phyloP scores from a whole-genome alignment of 2,797 vertebrate species.

The Adelosebastes latens region DNA sequence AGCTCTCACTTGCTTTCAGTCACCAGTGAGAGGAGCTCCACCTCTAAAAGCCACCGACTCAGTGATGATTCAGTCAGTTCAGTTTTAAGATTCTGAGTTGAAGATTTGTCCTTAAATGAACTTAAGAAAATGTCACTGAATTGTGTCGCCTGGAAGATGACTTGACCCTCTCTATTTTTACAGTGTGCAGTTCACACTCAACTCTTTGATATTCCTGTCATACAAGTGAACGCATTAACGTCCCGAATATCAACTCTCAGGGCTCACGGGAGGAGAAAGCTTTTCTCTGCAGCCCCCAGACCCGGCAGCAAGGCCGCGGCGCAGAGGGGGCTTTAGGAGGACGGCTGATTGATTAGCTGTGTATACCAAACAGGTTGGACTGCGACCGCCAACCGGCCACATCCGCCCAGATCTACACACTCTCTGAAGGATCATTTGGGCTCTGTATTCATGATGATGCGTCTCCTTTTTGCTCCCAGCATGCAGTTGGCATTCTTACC shows the following conservation, averaged over 20 bases:
- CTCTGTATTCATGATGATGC: conserved; percentile 51
- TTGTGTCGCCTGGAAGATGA: not conserved
- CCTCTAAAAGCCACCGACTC: not conserved
- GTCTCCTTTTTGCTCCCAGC: conserved; percentile 44
- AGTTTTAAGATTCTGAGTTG: not conserved
- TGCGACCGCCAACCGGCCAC: conserved; percentile 11
- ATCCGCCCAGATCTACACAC: conserved; percentile 12
- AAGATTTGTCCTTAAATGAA: not conserved
- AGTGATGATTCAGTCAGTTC: not conserved
- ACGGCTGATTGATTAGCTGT: conserved; percentile 50
- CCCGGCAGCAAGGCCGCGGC: conserved; percentile 19
- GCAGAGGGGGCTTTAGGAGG: conserved; percentile 1
- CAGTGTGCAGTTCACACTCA: conserved; percentile 23
- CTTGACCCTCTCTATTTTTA: not conserved
- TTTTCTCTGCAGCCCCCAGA: conserved; percentile 42
- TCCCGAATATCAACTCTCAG: conserved; percentile 43
- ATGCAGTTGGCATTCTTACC: conserved; percentile 51
- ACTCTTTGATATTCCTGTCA: conserved; percentile 66
- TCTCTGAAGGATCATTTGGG: conserved; percentile 29
- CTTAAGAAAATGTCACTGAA: not conserved
- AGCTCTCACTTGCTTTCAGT: not conserved
- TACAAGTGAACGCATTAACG: conserved; percentile 42
- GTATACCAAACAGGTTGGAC: conserved; percentile 29
- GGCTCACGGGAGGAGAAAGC: conserved; percentile 31
- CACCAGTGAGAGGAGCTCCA: not conserved